Conservation (phyloP, 2,113 vertebrate genomes). For the Setophaga petechia region DNA sequence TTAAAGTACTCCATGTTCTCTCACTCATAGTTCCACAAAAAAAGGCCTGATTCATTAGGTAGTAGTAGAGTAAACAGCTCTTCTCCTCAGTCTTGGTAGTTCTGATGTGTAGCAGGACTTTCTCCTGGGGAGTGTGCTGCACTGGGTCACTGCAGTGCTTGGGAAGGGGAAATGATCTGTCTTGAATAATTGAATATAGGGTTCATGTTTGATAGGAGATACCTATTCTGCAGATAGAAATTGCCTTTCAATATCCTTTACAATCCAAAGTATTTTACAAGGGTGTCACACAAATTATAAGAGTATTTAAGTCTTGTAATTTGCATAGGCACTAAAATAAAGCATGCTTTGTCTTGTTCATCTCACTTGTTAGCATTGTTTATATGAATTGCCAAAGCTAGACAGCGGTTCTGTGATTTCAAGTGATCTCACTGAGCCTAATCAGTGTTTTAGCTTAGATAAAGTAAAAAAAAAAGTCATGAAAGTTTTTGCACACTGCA, state of each 20-base stretch:
- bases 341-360: not conserved
- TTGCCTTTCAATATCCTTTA: not conserved
- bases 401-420: not conserved
- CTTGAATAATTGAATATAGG: not conserved
- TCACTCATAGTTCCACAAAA: not conserved
- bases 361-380: not conserved
- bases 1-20: not conserved
- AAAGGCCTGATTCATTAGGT: not conserved
- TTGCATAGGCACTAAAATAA: not conserved
- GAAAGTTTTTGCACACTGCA: not conserved
- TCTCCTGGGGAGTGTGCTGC: not conserved
- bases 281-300: not conserved
- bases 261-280: not conserved
- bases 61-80: not conserved
- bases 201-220: not conserved
- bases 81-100: not conserved
- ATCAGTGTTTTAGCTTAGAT: not conserved
- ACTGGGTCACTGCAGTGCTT: not conserved
- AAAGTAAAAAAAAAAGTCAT: fast-evolving
- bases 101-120: not conserved
- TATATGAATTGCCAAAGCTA: not conserved
- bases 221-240: not conserved
- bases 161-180: not conserved
- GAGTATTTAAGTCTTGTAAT: not conserved
- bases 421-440: not conserved